These are phyloP conservation scores for Sclerodermus sp. DNA, from an alignment of 2,888 invertebrate genomes.

Conservation along the genomic window DNA sequence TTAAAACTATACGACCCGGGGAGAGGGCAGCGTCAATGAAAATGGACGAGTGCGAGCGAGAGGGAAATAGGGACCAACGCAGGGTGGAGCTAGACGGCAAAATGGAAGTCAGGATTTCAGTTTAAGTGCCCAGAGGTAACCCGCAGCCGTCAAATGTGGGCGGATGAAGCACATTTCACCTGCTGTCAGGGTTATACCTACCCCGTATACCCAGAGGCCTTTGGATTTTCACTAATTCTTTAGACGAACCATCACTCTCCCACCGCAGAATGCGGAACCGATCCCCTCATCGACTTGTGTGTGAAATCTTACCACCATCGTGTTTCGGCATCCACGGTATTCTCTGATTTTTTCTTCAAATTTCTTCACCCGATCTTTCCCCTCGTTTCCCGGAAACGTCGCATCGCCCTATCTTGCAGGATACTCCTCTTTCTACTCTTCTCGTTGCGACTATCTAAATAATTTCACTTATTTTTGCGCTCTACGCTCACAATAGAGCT, in stretches of 20 bases:
- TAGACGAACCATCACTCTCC: constrained; percentile 14
- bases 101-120: constrained; percentile 9
- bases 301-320: no score
- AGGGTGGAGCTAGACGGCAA: constrained; percentile 8
- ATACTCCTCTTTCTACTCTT: no score
- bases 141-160: constrained; percentile 49
- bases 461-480: no score
- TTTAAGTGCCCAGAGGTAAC: constrained; percentile 38
- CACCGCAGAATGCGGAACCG: constrained; percentile 16
- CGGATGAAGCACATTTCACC: constrained; percentile 44
- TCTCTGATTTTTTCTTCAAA: no score
- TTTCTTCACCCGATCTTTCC: no score
- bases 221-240: constrained; percentile 40
- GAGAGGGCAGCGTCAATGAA: constrained; percentile 12
- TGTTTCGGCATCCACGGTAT: no score
- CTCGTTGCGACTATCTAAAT: no score
- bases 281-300: not conserved
- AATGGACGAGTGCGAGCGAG: no score
- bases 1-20: constrained; percentile 30
- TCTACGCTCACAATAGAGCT: no score
- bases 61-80: constrained; percentile 6
- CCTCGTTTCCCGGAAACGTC: no score
- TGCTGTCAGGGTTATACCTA: constrained; percentile 34
- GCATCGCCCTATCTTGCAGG: no score
- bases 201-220: constrained; percentile 20